Percentiles rank a stretch among this genome's conserved stretches.
These are phyloP conservation scores for Lucilia cuprina DNA, from an alignment of 1,140 invertebrate genomes.

Conservation along the genomic window DNA sequence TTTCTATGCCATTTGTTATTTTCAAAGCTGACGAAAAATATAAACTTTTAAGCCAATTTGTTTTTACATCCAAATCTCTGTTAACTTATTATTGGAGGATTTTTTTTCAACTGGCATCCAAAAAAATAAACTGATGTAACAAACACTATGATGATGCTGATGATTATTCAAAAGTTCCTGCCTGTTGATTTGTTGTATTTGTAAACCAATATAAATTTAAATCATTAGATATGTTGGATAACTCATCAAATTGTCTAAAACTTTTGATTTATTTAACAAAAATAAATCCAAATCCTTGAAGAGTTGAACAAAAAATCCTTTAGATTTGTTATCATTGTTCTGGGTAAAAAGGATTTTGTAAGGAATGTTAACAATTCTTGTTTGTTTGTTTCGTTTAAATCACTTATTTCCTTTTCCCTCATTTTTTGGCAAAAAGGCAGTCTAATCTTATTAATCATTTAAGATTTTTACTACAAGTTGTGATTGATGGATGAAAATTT, in stretches of 20 bases:
- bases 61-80: neutral
- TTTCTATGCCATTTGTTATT: neutral
- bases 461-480: neutral
- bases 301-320: neutral
- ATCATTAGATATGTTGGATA: too few species aligned
- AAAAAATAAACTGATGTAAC: too few species aligned
- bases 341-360: neutral
- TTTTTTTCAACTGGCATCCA: neutral
- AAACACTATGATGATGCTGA: too few species aligned
- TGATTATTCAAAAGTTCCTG: too few species aligned
- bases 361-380: neutral
- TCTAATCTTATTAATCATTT: constrained; percentile 3
- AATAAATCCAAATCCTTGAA: too few species aligned
- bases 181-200: too few species aligned
- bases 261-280: too few species aligned
- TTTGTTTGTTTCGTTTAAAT: neutral
- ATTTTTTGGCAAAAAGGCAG: neutral
- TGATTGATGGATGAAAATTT: neutral
- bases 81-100: neutral
- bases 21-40: neutral
- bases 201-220: too few species aligned
- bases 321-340: neutral
- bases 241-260: too few species aligned
- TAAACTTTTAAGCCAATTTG: neutral
- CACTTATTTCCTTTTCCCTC: too few species aligned